Conservation (phyloP, 2,113 vertebrate species). For the Larimichthys crocea region DNA sequence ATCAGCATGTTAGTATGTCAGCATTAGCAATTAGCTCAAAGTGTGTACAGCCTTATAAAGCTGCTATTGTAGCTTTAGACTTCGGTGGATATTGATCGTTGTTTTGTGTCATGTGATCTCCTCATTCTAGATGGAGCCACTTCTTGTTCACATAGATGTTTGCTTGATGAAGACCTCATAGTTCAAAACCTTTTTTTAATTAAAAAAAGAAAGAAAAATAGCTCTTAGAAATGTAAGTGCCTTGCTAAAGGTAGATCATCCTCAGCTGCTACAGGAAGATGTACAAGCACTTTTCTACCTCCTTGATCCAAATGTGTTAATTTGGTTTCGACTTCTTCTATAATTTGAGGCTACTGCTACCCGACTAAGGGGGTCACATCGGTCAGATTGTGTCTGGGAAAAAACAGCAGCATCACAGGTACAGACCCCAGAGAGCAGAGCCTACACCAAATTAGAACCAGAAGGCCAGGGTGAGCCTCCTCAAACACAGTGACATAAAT, state of each 20-base stretch:
- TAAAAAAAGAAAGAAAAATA: not conserved
- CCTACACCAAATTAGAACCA: constrained; percentile 92
- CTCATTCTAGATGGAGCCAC: not conserved
- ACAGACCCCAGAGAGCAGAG: constrained; percentile 80
- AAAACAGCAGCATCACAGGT: constrained; percentile 88
- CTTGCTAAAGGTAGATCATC: not conserved
- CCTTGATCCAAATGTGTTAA: constrained; percentile 19
- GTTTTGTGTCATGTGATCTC: not conserved
- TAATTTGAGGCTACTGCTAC: constrained; percentile 23
- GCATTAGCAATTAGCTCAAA: not conserved
- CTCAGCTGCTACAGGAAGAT: not conserved
- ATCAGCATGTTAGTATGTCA: not conserved
- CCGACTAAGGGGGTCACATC: constrained; percentile 77
- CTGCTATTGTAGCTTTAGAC: not conserved
- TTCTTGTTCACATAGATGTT: no score
- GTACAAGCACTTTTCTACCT: not conserved
- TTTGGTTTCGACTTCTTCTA: not conserved
- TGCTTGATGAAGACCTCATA: not conserved
- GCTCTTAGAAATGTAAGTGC: not conserved
- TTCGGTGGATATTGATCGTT: not conserved
- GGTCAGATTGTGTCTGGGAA: constrained; percentile 87
- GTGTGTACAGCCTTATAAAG: not conserved
- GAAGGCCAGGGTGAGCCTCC: constrained; percentile 88
- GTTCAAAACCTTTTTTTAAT: not conserved
- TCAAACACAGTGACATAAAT: constrained; percentile 92